Evolutionary conservation across 1,140 invertebrate genomes (phyloP).

Genomic region (Hylaeus anthracinus): DNA sequence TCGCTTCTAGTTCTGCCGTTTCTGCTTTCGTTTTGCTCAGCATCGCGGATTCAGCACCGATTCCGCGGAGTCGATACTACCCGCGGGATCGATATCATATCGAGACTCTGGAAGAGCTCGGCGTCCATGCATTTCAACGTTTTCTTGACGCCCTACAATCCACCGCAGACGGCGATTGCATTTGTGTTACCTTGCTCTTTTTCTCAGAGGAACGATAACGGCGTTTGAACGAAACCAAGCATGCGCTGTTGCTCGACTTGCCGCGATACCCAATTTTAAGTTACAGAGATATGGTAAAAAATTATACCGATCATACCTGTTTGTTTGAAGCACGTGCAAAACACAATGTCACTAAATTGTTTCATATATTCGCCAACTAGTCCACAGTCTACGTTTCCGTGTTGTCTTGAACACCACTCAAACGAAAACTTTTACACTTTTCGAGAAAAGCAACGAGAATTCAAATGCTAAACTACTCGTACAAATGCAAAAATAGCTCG

Average conservation of each 20-base stretch:
- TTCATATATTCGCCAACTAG: too few relatives aligned
- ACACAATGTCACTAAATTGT: too few relatives aligned
- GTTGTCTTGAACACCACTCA: too few relatives aligned
- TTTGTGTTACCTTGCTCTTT: constrained; percentile 10
- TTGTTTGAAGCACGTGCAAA: too few relatives aligned
- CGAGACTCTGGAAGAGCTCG: constrained; percentile 28
- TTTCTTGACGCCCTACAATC: constrained; percentile 28
- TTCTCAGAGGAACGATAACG: background rate
- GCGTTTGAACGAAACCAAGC: background rate
- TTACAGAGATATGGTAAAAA: too few relatives aligned
- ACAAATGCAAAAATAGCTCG: too few relatives aligned
- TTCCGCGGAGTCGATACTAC: background rate
- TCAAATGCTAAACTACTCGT: too few relatives aligned
- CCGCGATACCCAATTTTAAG: background rate
- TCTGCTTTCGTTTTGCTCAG: background rate
- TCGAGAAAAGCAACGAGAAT: too few relatives aligned
- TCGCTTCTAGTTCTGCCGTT: background rate
- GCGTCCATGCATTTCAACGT: constrained; percentile 19
- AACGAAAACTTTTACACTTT: too few relatives aligned
- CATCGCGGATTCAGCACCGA: constrained; percentile 5
- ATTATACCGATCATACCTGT: too few relatives aligned
- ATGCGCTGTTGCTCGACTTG: background rate
- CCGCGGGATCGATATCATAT: constrained; percentile 49
- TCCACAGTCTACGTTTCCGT: too few relatives aligned
- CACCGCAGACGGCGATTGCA: constrained; percentile 7